These are phyloP conservation scores for Ophioninae sp. DNA, from an alignment of 2,888 invertebrate genomes.

Conservation along the genomic window DNA sequence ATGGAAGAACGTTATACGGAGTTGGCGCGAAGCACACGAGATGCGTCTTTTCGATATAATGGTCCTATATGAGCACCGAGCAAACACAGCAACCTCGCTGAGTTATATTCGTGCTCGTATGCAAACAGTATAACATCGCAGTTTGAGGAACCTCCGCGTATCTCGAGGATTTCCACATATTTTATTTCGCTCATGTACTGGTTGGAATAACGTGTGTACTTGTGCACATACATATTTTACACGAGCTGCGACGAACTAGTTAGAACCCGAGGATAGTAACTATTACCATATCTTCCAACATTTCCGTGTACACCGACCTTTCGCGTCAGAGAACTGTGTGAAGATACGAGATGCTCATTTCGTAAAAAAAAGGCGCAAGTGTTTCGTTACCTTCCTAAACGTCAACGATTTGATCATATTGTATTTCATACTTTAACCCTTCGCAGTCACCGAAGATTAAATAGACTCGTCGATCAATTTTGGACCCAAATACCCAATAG, in stretches of 20 bases:
- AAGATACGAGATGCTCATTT: background rate
- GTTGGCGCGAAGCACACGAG: slow-evolving; percentile 19
- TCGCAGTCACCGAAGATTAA: no score
- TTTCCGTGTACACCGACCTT: background rate
- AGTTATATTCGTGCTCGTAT: slow-evolving; percentile 1
- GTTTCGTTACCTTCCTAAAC: no score
- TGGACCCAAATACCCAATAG: no score
- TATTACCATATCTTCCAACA: slow-evolving; percentile 37
- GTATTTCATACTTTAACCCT: no score
- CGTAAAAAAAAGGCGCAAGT: background rate
- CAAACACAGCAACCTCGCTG: slow-evolving; percentile 20
- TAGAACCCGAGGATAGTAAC: slow-evolving; percentile 1
- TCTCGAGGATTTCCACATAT: slow-evolving; percentile 10
- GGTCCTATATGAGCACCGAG: background rate
- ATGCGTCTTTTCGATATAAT: slow-evolving; percentile 17
- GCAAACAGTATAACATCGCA: slow-evolving; percentile 6
- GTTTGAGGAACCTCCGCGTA: background rate
- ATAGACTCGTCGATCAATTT: no score
- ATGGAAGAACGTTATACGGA: slow-evolving; percentile 6
- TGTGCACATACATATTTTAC: background rate
- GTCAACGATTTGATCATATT: no score
- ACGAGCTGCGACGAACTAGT: slow-evolving; percentile 1
- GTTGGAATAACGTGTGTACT: background rate
- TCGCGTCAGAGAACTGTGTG: background rate
- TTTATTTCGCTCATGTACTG: background rate